Conservation (phyloP, 2,797 vertebrate genomes). For the Scolopax rusticola region DNA sequence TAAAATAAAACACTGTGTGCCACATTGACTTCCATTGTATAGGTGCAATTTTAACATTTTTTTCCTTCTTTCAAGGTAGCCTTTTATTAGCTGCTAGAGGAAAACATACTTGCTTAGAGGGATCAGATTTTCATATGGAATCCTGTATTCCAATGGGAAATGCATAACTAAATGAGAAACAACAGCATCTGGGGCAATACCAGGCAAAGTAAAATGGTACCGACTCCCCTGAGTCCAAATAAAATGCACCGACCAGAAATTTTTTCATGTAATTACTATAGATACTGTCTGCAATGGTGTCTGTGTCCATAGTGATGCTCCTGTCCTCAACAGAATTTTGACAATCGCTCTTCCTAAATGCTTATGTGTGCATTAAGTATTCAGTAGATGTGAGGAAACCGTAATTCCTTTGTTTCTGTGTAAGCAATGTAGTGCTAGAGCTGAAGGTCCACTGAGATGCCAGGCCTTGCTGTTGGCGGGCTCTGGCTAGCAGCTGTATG, state of each 20-base stretch:
- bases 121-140: neutral
- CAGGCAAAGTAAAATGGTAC: neutral
- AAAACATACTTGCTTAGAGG: neutral
- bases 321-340: neutral
- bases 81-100: neutral
- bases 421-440: neutral
- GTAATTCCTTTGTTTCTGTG: rapidly evolving
- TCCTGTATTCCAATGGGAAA: neutral
- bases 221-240: neutral
- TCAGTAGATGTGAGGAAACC: neutral
- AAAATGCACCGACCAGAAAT: neutral
- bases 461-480: neutral
- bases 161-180: neutral
- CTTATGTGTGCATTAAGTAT: neutral
- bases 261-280: neutral
- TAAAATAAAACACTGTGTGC: neutral
- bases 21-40: rapidly evolving
- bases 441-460: too few species aligned
- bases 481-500: rapidly evolving
- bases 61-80: neutral
- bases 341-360: neutral
- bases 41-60: neutral
- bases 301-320: neutral
- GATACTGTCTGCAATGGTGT: neutral
- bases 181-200: neutral